phyloP scores from a whole-genome alignment of 2,113 vertebrate genomes.

The Hymenochirus boettgeri region DNA sequence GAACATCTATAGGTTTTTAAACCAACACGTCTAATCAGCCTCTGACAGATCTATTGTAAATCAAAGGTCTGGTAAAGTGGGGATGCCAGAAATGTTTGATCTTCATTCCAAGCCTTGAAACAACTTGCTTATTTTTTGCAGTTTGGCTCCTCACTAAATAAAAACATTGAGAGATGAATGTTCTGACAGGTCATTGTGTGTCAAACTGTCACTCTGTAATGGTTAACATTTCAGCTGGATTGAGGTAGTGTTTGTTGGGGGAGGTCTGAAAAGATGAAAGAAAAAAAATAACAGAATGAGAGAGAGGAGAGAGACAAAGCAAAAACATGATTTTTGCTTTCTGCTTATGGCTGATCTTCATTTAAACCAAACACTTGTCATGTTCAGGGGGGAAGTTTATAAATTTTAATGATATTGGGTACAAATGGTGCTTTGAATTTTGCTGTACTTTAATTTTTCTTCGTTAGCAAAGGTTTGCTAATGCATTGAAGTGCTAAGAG shows the following conservation, averaged over 20 bases:
- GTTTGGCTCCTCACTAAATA: slow-evolving; percentile 85
- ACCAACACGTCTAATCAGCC: slow-evolving; percentile 79
- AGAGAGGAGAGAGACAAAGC: slow-evolving; percentile 47
- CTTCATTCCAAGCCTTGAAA: slow-evolving; percentile 87
- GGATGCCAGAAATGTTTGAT: slow-evolving; percentile 85
- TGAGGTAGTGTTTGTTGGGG: slow-evolving; percentile 71
- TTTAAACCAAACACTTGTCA: slow-evolving; percentile 88
- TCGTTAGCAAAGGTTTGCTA: slow-evolving; percentile 87
- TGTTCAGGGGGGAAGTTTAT: slow-evolving; percentile 85
- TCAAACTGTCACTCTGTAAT: slow-evolving; percentile 93
- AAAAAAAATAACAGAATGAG: slow-evolving; percentile 9
- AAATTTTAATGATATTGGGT: slow-evolving; percentile 95
- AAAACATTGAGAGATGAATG: slow-evolving; percentile 91
- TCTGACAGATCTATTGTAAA: slow-evolving; percentile 86
- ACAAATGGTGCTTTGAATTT: slow-evolving; percentile 93
- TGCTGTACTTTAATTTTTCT: slow-evolving; percentile 92
- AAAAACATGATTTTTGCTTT: slow-evolving; percentile 70
- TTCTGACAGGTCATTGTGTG: slow-evolving; percentile 89
- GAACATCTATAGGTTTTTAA: slow-evolving; percentile 79
- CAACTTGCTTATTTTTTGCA: slow-evolving; percentile 90
- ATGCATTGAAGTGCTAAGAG: slow-evolving; percentile 87
- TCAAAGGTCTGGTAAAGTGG: slow-evolving; percentile 81
- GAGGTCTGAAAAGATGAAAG: slow-evolving; percentile 20
- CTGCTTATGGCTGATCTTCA: slow-evolving; percentile 76
- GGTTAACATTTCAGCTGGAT: slow-evolving; percentile 89